A percentile compares a stretch with the other conserved stretches of the same genome.
phyloP scores from a whole-genome alignment of 53 echinoderm and acorn worm genomes.

The Stichopus horrens region DNA sequence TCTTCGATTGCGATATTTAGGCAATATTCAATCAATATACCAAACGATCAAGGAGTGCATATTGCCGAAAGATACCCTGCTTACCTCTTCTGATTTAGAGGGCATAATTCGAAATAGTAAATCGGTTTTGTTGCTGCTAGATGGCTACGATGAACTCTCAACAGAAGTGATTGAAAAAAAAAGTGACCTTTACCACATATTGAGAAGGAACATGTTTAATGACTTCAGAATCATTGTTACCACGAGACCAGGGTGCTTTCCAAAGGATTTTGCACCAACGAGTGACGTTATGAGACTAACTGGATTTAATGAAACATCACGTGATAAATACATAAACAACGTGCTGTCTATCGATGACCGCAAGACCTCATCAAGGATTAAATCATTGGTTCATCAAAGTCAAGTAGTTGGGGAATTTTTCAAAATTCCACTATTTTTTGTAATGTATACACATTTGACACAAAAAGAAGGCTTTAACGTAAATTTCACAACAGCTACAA shows the following conservation, averaged over 20 bases:
- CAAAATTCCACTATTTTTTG: conserved; percentile 19
- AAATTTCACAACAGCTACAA: not conserved
- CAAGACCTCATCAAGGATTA: not conserved
- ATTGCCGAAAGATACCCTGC: not conserved
- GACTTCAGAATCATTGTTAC: not conserved
- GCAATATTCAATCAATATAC: not conserved
- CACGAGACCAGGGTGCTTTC: conserved; percentile 8
- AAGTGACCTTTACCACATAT: not conserved
- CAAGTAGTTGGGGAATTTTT: not conserved
- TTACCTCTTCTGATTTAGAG: not conserved
- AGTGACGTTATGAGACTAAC: not conserved
- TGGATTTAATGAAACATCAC: not conserved
- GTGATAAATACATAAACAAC: not conserved
- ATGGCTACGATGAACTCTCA: conserved; percentile 1
- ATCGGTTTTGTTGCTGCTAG: not conserved
- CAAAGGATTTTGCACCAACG: not conserved
- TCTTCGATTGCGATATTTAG: not conserved
- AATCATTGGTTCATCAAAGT: not conserved
- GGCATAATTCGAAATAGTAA: not conserved
- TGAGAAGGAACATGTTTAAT: not conserved
- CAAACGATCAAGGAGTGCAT: not conserved
- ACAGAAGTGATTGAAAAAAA: not conserved
- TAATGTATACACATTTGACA: not conserved
- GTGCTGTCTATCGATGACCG: not conserved
- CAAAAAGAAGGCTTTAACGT: not conserved